Evolutionary conservation across 2,113 vertebrate species (phyloP), one percentile per base, ranked within the genome.

Genomic region (Rana temporaria): DNA sequence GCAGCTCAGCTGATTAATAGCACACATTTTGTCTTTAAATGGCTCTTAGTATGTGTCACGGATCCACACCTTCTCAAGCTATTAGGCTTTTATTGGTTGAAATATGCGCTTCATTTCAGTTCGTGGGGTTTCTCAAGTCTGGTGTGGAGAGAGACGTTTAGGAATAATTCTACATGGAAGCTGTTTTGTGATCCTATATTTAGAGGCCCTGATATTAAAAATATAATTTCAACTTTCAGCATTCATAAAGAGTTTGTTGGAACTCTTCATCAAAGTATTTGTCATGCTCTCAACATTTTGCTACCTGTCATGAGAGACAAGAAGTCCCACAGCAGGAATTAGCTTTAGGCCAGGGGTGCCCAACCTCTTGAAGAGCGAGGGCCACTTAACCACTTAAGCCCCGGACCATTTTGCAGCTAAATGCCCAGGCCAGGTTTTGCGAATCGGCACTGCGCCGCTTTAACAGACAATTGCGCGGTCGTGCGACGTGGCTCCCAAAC

Each of bases 101-200:
- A 79, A 79, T 79, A 79, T 79, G 65, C 32, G 16, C 78, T 79
- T 79, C 55, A 79, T 79, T 79, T 79, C 22, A 55, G 24, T 79
- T 69, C 32, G 20, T 34, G 18, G 53, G 66, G 15, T 59, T 69
- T 70, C 78, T 59, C 56, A 60, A 22, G 32, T 69, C 65, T 8
- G 66, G 7, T 30, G 78, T 60, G 67, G 78, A 38, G 17, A 19
- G 18, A 60, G 53, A 57, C n/a, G 9, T 66, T 75, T 75, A 62
- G 32, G 72, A 32, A 79, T 79, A 66, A 67, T 79, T 79, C 53
- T 79, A 42, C 30, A 75, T 62, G n/a, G 56, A 62, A 68, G 55
- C 63, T 56, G 63, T 52, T 67, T 67, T 68, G 77, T 55, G 30
- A 53, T 79, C 56, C 72, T 22, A 38, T 60, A 60, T 64, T 77